A percentile compares a stretch with the other conserved stretches of the same genome.
Evolutionary conservation across 2,888 invertebrate species (phyloP).

Genomic region (Spatulosminthurus flaviceps): DNA sequence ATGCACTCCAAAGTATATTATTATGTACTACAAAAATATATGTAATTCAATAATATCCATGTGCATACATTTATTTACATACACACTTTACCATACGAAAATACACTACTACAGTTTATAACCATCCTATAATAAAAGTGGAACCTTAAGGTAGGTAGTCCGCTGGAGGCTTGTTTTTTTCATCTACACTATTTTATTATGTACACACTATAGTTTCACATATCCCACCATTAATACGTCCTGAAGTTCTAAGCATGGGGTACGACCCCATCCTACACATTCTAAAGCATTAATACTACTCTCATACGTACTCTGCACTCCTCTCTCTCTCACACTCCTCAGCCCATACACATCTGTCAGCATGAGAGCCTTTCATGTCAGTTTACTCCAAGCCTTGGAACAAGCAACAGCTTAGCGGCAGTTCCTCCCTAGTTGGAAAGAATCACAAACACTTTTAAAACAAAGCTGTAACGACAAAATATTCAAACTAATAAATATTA

Average conservation of each 20-base stretch:
- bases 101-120: background rate
- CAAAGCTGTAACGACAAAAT: no score
- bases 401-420: constrained; percentile 15
- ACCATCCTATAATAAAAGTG: background rate
- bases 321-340: background rate
- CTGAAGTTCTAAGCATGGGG: constrained; percentile 18
- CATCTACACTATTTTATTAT: background rate
- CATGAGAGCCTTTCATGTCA: constrained; percentile 31
- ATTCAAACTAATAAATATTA: no score
- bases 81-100: no score
- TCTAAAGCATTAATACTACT: background rate
- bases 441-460: no score
- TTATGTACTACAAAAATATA: no score
- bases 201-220: background rate
- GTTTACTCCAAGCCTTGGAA: constrained; percentile 7
- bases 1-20: no score
- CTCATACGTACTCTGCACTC: background rate
- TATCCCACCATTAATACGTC: constrained; percentile 9
- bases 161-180: constrained; percentile 14
- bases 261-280: background rate
- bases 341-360: constrained; percentile 25
- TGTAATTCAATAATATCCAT: no score
- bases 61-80: no score
- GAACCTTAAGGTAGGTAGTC: constrained; percentile 6
- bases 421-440: background rate